Evolutionary conservation across 2,113 vertebrate species (phyloP).

Genomic region (Anoura caudifer): DNA sequence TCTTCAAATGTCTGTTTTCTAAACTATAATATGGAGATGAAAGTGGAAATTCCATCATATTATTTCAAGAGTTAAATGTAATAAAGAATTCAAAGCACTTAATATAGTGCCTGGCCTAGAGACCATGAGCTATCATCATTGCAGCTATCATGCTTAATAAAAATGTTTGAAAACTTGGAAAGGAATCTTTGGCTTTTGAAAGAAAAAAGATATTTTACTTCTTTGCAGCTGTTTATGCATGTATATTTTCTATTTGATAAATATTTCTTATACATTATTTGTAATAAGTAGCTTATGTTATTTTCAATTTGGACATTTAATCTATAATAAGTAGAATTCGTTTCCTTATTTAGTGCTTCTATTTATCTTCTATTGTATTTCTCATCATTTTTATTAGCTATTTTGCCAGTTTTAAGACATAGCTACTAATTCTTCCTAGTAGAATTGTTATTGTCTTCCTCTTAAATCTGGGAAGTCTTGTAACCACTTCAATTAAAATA

Average conservation of each 20-base stretch:
- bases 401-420: neutral
- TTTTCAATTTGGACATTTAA: neutral
- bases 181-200: neutral
- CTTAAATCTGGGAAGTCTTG: neutral
- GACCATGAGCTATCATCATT: neutral
- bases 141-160: neutral
- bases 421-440: neutral
- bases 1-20: neutral
- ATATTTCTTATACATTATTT: neutral
- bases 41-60: neutral
- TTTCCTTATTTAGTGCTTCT: neutral
- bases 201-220: neutral
- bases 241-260: neutral
- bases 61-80: constrained; percentile 9
- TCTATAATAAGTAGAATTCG: neutral
- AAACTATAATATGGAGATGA: neutral
- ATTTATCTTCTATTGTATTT: neutral
- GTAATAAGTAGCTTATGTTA: neutral
- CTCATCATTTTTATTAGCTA: neutral
- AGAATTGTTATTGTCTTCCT: neutral
- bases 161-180: neutral
- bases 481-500: neutral
- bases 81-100: neutral
- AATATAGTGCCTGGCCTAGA: neutral
- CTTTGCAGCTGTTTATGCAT: neutral